Base-by-base conservation (phyloP, 2,113 vertebrate species). In the Mastomys coucha region DNA sequence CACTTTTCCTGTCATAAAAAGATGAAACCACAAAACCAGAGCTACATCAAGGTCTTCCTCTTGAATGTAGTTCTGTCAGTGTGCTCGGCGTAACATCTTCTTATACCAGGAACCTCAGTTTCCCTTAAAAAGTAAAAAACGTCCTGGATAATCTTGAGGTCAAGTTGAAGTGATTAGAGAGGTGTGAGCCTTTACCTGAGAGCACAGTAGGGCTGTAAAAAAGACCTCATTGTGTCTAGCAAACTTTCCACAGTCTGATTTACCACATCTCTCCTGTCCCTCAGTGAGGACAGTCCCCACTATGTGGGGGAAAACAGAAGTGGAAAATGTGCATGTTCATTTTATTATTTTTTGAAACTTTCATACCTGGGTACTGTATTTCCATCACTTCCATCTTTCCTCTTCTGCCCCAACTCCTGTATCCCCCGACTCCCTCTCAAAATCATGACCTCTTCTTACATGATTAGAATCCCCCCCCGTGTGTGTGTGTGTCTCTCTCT, bases 131-230 rank as follows among this genome's bases (percentile, higher is more conserved):
- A 92, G 53, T 84, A 4, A 93, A 94, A 65, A 53, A 78, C 10
- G 65, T 26, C n/a, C 33, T 92, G 56, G 39, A 70, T 89, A 80
- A 94, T 92, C 88, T 92, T 88, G 33, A 92, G 95, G 42, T 72
- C 70, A 65, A 7, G 60, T 13, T 36, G 53, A 92, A 95, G 51
- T 95, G n/a, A 65, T 26, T 31, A 80, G 22, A 88, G 5, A 84
- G 33, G 28, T 56, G 3, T 45, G 89, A 93, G 45, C n/a, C 33
- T 82, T 96, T 78, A 36, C 19, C 1, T 70, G 20, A 88, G 10
- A 75, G 39, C 26, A 87, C 17, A 14, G 13, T 9, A 96, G 91
- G n/a, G 78, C 3, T 22, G 14, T 70, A 51, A 39, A 88, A 88
- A 13, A 56, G 13, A 49, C 69, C 31, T 65, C 14, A 65, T 26